These are phyloP conservation scores for Leptopterna dolabrata DNA, from an alignment of 2,888 invertebrate genomes.

Conservation along the genomic window DNA sequence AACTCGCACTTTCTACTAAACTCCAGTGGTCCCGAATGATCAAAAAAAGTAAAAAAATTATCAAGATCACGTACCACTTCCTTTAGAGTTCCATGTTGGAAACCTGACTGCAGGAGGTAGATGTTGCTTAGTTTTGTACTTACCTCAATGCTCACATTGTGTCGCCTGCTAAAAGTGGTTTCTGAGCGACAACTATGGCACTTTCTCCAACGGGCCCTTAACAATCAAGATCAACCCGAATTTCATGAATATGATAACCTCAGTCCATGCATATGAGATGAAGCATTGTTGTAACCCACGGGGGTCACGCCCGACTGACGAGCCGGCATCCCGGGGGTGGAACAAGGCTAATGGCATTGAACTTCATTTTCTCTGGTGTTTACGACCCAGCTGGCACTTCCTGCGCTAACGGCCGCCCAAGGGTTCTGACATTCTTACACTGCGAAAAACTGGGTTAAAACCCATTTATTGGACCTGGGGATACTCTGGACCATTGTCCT, in stretches of 20 bases:
- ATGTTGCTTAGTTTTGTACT: no score
- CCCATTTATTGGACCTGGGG: no score
- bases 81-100: no score
- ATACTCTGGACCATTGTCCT: neutral
- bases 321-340: neutral
- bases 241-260: neutral
- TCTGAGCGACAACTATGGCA: no score
- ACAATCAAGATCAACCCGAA: constrained; percentile 23
- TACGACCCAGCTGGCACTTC: constrained; percentile 19
- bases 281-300: constrained; percentile 5
- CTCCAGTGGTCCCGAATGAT: no score
- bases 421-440: neutral
- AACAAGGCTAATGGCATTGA: constrained; percentile 17
- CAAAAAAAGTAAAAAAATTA: no score
- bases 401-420: neutral
- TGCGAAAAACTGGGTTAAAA: neutral
- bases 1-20: no score
- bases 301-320: neutral
- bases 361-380: neutral
- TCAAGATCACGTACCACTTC: no score
- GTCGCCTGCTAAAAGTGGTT: no score
- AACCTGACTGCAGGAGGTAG: no score
- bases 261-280: constrained; percentile 25
- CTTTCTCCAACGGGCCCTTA: constrained; percentile 8
- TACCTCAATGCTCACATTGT: no score